Percentiles rank a stretch among this genome's conserved stretches.
Conservation (phyloP, 2,797 vertebrate genomes). For the Ctenopoma kingsleyae region DNA sequence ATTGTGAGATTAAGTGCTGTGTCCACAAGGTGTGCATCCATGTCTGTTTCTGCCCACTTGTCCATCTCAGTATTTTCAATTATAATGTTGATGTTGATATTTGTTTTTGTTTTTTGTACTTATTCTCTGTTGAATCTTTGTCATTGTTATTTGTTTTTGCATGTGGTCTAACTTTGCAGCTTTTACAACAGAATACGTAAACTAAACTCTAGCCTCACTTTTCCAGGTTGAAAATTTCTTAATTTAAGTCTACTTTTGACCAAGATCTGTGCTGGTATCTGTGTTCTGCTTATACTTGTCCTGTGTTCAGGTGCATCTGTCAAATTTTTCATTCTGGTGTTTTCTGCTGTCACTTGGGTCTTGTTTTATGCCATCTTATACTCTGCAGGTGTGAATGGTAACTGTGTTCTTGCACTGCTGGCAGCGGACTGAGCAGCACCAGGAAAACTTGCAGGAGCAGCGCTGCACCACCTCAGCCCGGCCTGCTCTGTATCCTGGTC, state of each 20-base stretch:
- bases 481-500: constrained; percentile 81
- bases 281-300: neutral
- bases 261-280: constrained; percentile 8
- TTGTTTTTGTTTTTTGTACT: neutral
- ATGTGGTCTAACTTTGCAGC: constrained; percentile 31
- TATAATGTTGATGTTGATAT: neutral
- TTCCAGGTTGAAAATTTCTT: constrained; percentile 16
- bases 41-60: constrained; percentile 21
- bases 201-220: constrained; percentile 11
- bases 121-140: constrained; percentile 14
- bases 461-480: constrained; percentile 83
- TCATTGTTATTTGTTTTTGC: constrained; percentile 17
- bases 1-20: constrained; percentile 46
- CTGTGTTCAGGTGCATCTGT: constrained; percentile 40
- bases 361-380: constrained; percentile 58
- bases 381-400: constrained; percentile 84
- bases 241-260: constrained; percentile 4
- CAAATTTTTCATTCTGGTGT: constrained; percentile 26
- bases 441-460: constrained; percentile 86
- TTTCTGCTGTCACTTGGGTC: constrained; percentile 22
- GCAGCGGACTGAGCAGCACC: constrained; percentile 87
- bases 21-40: constrained; percentile 6
- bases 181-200: constrained; percentile 34
- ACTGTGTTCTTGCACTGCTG: constrained; percentile 85
- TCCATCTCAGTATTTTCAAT: constrained; percentile 13